These are phyloP conservation scores for Saimiri boliviensis DNA, from an alignment of 2,113 vertebrate species.

Conservation along the genomic window DNA sequence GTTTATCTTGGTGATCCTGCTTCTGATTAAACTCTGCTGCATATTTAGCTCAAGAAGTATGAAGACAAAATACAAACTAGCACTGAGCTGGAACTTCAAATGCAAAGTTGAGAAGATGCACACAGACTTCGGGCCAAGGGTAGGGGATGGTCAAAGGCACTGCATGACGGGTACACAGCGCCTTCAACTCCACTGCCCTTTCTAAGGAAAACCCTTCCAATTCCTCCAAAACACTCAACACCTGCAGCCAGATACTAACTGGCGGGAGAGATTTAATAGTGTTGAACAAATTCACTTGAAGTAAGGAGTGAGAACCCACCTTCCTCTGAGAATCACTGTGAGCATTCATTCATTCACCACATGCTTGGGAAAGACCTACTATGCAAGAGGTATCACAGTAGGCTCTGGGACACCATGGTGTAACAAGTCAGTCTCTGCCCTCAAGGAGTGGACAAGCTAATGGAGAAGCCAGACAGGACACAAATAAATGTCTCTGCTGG, in stretches of 20 bases:
- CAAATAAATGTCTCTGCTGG: rapidly evolving
- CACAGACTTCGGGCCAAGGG: neutral
- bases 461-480: neutral
- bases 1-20: neutral
- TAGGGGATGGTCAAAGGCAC: neutral
- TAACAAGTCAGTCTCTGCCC: neutral
- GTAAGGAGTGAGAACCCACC: neutral
- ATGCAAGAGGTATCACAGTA: rapidly evolving
- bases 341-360: neutral
- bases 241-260: neutral
- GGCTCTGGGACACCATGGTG: neutral
- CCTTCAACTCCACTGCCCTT: neutral
- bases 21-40: neutral
- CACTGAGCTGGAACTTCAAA: neutral
- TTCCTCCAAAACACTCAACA: neutral
- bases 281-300: neutral
- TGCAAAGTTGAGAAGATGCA: neutral
- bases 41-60: neutral
- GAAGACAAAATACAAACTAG: neutral
- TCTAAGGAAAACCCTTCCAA: neutral
- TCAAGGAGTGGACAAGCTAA: neutral
- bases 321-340: neutral
- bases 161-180: rapidly evolving
- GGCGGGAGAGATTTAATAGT: rapidly evolving
- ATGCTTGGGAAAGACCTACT: neutral